phyloP scores from a whole-genome alignment of 2,888 invertebrate species.

The Cantharis rustica region DNA sequence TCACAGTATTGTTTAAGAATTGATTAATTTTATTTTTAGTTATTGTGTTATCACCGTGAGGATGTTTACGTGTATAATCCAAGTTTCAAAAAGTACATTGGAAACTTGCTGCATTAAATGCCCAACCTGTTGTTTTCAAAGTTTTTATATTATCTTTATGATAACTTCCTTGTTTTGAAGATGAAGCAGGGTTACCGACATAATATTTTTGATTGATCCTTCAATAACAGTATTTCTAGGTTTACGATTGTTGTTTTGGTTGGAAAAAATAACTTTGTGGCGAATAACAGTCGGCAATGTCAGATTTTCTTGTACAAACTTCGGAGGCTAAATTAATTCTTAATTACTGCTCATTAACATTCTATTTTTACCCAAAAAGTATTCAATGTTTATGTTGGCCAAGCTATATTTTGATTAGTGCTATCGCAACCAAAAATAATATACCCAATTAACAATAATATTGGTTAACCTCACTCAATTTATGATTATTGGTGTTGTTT shows the following conservation, averaged over 20 bases:
- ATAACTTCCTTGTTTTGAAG: neutral
- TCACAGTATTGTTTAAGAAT: neutral
- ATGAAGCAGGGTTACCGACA: neutral
- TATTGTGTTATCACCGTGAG: neutral
- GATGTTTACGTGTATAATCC: neutral
- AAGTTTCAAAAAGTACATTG: neutral
- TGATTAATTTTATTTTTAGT: neutral
- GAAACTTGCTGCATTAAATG: neutral
- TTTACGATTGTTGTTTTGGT: neutral
- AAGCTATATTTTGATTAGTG: neutral
- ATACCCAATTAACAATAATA: neutral
- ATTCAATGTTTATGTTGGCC: neutral
- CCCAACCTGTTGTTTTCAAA: neutral
- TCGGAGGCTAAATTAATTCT: neutral
- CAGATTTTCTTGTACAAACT: neutral
- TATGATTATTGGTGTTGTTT: neutral
- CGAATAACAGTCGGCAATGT: too few species aligned
- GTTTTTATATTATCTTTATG: neutral
- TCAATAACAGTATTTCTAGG: neutral
- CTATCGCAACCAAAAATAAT: neutral
- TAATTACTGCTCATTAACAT: neutral
- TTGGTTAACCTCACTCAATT: neutral
- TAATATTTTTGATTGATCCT: neutral
- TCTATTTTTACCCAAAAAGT: neutral
- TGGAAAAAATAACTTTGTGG: neutral